Conservation (phyloP, 2,888 invertebrate genomes). For the Synanthedon tipuliformis region DNA sequence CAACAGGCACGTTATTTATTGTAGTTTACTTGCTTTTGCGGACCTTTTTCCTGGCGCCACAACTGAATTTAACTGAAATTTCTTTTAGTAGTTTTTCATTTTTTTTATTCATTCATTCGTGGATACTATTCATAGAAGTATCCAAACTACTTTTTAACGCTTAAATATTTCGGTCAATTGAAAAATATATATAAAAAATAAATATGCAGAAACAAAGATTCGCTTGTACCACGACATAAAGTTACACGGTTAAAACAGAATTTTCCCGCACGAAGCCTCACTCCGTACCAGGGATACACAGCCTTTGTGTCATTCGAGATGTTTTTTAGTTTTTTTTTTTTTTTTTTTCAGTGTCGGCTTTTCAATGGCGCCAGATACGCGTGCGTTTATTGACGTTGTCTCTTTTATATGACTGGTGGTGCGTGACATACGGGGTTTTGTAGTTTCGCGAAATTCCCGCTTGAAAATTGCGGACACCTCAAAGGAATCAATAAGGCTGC, state of each 20-base stretch:
- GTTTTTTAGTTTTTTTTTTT: background rate
- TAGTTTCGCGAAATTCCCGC: background rate
- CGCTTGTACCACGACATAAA: slow-evolving; percentile 13
- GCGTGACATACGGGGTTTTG: background rate
- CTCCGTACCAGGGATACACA: slow-evolving; percentile 13
- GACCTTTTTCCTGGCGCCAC: too few species aligned
- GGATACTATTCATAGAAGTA: too few species aligned
- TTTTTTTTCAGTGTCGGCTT: background rate
- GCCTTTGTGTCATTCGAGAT: slow-evolving; percentile 15
- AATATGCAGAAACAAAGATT: background rate
- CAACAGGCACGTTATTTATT: too few species aligned
- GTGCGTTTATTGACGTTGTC: background rate
- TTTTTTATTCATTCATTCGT: too few species aligned
- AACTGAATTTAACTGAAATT: too few species aligned
- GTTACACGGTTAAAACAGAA: slow-evolving; percentile 28
- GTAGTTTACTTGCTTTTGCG: too few species aligned
- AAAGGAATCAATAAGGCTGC: too few species aligned
- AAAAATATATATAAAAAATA: too few species aligned
- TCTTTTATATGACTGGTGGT: background rate
- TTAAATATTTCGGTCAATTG: too few species aligned
- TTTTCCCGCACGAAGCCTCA: slow-evolving; percentile 17
- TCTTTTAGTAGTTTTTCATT: too few species aligned
- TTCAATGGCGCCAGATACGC: background rate
- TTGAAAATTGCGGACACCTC: too few species aligned
- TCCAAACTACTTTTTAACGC: too few species aligned